Percentiles rank a stretch among this genome's conserved stretches.
phyloP scores from a whole-genome alignment of 2,888 invertebrate genomes.

The Macroteleia sp. region DNA sequence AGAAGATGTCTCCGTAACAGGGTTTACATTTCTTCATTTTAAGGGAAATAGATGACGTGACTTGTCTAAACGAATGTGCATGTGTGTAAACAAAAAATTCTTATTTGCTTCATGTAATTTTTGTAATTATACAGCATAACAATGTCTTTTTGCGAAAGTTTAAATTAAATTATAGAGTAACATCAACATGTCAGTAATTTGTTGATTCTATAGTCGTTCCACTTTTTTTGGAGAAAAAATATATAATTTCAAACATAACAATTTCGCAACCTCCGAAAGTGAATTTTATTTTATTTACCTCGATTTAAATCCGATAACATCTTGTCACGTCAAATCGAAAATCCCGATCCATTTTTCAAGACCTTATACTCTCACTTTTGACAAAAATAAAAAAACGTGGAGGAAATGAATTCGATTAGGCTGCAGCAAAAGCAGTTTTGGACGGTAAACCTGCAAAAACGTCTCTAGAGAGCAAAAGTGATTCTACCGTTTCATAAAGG shows the following conservation, averaged over 20 bases:
- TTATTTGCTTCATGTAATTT: too few relatives aligned
- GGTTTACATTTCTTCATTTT: slow-evolving; percentile 25
- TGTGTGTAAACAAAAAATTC: too few relatives aligned
- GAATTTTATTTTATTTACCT: slow-evolving; percentile 24
- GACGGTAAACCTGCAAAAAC: slow-evolving; percentile 16
- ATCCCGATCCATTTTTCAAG: slow-evolving; percentile 21
- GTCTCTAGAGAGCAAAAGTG: slow-evolving; percentile 33
- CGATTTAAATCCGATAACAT: slow-evolving; percentile 26
- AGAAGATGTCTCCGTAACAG: slow-evolving; percentile 12
- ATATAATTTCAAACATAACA: background rate
- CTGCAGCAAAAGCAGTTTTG: slow-evolving; percentile 1
- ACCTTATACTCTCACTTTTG: background rate
- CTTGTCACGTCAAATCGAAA: slow-evolving; percentile 13
- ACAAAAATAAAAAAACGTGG: background rate
- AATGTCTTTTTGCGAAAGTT: too few relatives aligned
- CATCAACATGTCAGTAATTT: too few relatives aligned
- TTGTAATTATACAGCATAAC: too few relatives aligned
- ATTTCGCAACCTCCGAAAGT: background rate
- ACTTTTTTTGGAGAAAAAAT: too few relatives aligned
- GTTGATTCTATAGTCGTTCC: too few relatives aligned
- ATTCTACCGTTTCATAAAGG: slow-evolving; percentile 22
- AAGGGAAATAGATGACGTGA: slow-evolving; percentile 1
- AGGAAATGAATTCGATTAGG: background rate
- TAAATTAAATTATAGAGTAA: too few relatives aligned
- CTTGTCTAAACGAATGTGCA: too few relatives aligned